Evolutionary conservation across 53 echinoderm and acorn worm species (phyloP).

Genomic region (Pentamera pediparva): DNA sequence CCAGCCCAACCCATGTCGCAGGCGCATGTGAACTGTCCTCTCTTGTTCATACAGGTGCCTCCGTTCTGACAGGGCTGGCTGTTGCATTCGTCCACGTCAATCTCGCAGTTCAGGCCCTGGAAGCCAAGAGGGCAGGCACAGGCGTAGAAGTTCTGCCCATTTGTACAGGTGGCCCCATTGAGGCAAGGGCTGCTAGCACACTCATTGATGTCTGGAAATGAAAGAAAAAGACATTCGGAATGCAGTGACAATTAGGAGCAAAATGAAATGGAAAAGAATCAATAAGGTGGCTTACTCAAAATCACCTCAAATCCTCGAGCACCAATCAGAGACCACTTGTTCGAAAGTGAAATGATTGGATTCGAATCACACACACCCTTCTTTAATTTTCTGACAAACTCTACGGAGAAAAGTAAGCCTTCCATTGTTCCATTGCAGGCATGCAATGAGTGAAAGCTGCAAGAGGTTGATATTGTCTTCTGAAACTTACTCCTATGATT

Average conservation of each 20-base stretch:
- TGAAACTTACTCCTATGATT: too few species aligned
- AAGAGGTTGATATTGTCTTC: too few species aligned
- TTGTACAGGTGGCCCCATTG: slow-evolving; percentile 29
- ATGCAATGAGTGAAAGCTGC: too few species aligned
- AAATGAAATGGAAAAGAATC: neutral
- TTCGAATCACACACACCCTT: too few species aligned
- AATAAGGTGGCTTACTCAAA: too few species aligned
- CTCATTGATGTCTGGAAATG: slow-evolving; percentile 27
- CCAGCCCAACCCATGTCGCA: slow-evolving; percentile 51
- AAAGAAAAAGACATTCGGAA: neutral
- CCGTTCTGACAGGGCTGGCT: slow-evolving; percentile 51
- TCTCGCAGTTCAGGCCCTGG: slow-evolving; percentile 33
- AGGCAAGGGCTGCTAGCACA: neutral
- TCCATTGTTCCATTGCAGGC: too few species aligned
- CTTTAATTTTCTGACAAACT: neutral
- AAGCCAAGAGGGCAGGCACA: slow-evolving; percentile 23
- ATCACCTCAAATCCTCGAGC: too few species aligned
- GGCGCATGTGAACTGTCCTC: slow-evolving; percentile 35
- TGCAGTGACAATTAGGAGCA: neutral
- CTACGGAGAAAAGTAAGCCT: too few species aligned
- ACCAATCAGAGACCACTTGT: too few species aligned
- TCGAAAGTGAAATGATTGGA: too few species aligned
- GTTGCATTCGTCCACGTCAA: slow-evolving; percentile 42
- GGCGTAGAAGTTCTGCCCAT: slow-evolving; percentile 17
- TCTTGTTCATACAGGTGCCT: slow-evolving; percentile 15